These are phyloP conservation scores for Arizona elegans DNA, from an alignment of 2,113 vertebrate species.

Conservation along the genomic window DNA sequence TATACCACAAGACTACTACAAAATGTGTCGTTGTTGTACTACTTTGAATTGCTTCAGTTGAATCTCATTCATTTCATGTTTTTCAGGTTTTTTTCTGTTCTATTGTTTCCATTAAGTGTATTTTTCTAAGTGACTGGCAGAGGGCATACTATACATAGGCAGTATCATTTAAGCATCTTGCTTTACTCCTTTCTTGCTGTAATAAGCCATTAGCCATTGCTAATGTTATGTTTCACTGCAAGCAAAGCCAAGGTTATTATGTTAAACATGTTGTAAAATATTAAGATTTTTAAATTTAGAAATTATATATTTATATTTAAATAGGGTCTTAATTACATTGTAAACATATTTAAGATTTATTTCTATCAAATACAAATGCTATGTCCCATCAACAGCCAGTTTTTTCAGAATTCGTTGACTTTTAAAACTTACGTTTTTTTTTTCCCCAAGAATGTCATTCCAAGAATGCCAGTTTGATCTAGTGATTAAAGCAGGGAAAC, in stretches of 20 bases:
- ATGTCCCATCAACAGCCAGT: neutral
- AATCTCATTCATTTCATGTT: neutral
- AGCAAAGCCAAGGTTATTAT: neutral
- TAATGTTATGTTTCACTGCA: neutral
- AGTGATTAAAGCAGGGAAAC: neutral
- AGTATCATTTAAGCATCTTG: neutral
- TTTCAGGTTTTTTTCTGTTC: neutral
- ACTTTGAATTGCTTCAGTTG: neutral
- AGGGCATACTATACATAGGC: neutral
- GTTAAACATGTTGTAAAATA: neutral
- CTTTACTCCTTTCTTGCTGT: neutral
- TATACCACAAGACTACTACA: neutral
- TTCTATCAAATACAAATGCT: neutral
- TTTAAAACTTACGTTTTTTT: neutral
- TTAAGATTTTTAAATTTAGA: neutral
- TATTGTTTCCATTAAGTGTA: neutral
- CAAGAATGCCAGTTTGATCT: neutral
- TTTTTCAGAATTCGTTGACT: neutral
- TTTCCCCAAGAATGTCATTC: neutral
- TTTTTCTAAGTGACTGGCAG: conserved; percentile 10
- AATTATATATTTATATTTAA: neutral
- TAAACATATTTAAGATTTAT: neutral
- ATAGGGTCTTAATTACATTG: neutral
- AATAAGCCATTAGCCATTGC: neutral
- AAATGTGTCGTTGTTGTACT: neutral